These are phyloP conservation scores for Oryctes rhinoceros DNA, from an alignment of 1,140 invertebrate genomes.

Conservation along the genomic window DNA sequence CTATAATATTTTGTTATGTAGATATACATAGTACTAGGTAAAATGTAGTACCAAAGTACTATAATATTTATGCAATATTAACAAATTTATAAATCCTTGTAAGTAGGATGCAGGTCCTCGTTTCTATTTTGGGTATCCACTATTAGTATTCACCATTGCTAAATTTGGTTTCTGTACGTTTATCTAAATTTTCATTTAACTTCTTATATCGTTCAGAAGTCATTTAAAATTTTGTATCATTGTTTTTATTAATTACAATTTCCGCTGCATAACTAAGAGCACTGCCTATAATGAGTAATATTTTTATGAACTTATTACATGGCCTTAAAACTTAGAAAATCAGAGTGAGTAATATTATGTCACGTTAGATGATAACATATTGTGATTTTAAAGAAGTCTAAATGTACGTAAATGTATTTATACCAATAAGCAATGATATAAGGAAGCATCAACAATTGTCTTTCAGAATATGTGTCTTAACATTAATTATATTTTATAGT, in stretches of 20 bases:
- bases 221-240: no score
- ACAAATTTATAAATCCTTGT: background rate
- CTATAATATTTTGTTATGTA: constrained; percentile 25
- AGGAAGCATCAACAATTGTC: constrained; percentile 20
- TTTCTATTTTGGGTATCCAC: no score
- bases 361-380: background rate
- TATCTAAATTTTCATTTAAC: no score
- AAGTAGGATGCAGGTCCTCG: no score
- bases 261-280: background rate
- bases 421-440: constrained; percentile 11
- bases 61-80: background rate
- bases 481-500: background rate
- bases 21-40: constrained; percentile 1
- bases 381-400: constrained; percentile 22
- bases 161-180: no score
- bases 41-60: constrained; percentile 16
- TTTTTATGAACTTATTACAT: constrained; percentile 32
- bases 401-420: constrained; percentile 23
- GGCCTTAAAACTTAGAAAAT: constrained; percentile 33
- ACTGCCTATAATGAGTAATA: constrained; percentile 30
- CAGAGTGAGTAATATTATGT: background rate
- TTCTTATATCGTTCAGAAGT: no score
- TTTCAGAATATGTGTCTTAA: constrained; percentile 39
- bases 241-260: background rate
- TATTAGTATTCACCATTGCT: no score